Conservation (phyloP, 2,797 vertebrate genomes). For the Eulemur mongoz region DNA sequence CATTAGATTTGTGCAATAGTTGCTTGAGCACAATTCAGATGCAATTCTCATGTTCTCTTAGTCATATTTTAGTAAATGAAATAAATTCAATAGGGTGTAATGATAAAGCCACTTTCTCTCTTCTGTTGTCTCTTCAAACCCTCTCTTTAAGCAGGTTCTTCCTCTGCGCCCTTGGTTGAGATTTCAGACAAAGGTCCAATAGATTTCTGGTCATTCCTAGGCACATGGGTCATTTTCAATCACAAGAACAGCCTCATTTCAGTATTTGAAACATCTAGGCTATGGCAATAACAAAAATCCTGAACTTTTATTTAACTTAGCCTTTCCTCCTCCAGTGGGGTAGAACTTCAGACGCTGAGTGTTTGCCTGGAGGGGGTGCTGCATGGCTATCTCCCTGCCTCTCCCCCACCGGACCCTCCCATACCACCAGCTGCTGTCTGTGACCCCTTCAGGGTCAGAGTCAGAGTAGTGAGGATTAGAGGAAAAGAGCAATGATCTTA, state of each 20-base stretch:
- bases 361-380: not conserved
- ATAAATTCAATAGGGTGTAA: not conserved
- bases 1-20: not conserved
- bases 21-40: not conserved
- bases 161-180: not conserved
- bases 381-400: accelerated
- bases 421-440: not conserved
- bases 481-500: not conserved
- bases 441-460: not conserved
- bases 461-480: not conserved
- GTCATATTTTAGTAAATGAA: not conserved
- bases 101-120: not conserved
- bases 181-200: not conserved
- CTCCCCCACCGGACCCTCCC: not conserved
- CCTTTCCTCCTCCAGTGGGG: not conserved
- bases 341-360: not conserved
- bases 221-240: not conserved
- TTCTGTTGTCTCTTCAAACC: not conserved
- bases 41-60: not conserved
- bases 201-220: not conserved
- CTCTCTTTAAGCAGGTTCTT: not conserved
- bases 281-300: not conserved
- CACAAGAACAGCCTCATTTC: not conserved
- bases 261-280: not conserved
- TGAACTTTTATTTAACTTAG: not conserved